phyloP scores from a whole-genome alignment of 2,113 vertebrate genomes.

The Perognathus longimembris region DNA sequence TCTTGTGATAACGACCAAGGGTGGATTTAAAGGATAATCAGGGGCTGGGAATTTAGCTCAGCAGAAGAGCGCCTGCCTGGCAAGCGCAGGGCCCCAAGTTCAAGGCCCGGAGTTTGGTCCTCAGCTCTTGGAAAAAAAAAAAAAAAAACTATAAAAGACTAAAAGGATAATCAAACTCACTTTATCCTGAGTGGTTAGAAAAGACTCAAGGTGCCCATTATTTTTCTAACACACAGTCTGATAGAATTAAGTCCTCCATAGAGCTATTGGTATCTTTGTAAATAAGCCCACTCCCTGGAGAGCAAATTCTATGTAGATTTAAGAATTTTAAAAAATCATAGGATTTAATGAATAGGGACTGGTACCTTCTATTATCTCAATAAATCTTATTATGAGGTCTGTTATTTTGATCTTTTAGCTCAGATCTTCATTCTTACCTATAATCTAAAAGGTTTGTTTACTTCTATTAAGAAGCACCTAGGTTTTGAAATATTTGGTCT shows the following conservation, averaged over 20 bases:
- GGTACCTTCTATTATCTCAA: neutral
- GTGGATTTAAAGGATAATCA: neutral
- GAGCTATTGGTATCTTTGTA: constrained; percentile 3
- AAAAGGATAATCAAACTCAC: no score
- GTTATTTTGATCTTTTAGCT: neutral
- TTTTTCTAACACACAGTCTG: neutral
- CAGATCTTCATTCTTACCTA: neutral
- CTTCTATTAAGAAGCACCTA: neutral
- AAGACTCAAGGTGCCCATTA: neutral
- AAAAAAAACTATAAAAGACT: no score
- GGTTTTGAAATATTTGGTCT: no score
- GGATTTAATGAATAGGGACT: neutral
- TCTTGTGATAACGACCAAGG: neutral
- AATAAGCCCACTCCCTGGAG: neutral
- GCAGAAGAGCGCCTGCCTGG: no score
- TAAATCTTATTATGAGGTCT: neutral
- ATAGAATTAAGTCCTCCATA: neutral
- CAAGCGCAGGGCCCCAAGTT: no score
- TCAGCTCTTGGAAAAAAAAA: no score
- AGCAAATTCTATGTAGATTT: neutral
- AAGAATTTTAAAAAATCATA: neutral
- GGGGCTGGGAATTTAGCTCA: no score
- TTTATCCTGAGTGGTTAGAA: no score
- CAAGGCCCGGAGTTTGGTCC: no score
- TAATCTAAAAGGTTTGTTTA: neutral